Evolutionary conservation across 2,797 vertebrate genomes (phyloP).

Genomic region (Luscinia luscinia): DNA sequence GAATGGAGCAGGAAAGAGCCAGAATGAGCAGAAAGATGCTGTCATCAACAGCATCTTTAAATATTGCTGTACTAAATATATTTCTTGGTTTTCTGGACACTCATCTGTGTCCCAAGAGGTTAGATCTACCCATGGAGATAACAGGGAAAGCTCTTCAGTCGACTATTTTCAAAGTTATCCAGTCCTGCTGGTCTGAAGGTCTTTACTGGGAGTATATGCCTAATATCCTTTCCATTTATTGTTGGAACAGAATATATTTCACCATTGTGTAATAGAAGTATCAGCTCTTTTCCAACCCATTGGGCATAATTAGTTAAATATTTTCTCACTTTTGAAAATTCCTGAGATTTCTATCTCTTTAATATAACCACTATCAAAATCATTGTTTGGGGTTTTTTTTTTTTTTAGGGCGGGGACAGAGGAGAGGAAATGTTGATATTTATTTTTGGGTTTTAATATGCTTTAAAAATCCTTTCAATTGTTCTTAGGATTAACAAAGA

Average conservation of each 20-base stretch:
- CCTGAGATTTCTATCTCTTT: background rate
- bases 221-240: background rate
- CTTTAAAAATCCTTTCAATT: background rate
- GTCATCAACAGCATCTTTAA: background rate
- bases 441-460: background rate
- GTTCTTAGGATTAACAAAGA: background rate
- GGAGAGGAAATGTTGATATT: background rate
- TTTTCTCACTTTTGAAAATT: background rate
- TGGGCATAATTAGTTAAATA: background rate
- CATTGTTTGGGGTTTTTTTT: background rate
- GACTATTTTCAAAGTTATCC: background rate
- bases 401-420: accelerated
- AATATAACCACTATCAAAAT: background rate
- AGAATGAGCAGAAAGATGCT: background rate
- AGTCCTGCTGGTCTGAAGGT: background rate
- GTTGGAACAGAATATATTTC: background rate
- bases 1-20: background rate
- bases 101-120: background rate
- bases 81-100: background rate
- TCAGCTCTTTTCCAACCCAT: background rate
- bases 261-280: background rate
- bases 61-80: background rate
- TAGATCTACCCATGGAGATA: background rate
- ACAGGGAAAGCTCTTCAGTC: background rate
- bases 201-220: background rate